Percentiles rank a stretch among this genome's conserved stretches.
phyloP scores from a whole-genome alignment of 2,888 invertebrate genomes.

The Lepidocyrtinus sp. region DNA sequence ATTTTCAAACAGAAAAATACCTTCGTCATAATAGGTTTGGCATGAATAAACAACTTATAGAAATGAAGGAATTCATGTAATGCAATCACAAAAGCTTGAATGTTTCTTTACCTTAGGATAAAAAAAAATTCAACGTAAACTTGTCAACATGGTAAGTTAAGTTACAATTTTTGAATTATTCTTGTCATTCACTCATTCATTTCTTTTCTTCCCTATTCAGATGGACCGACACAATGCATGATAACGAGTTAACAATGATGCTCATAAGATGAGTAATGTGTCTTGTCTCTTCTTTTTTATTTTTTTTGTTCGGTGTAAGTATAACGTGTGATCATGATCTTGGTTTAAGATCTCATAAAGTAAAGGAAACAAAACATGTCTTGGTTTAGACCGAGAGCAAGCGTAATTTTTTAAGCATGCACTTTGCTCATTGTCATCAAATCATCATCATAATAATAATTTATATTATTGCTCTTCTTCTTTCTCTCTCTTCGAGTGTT shows the following conservation, averaged over 20 bases:
- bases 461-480: slow-evolving; percentile 16
- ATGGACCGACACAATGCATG: slow-evolving; percentile 8
- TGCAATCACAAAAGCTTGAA: no score
- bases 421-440: slow-evolving; percentile 44
- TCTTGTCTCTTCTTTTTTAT: slow-evolving; percentile 10
- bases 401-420: slow-evolving; percentile 21
- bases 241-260: slow-evolving; percentile 13
- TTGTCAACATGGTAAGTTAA: not conserved
- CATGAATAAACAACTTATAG: slow-evolving; percentile 15
- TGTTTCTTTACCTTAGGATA: no score
- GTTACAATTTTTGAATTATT: slow-evolving; percentile 18
- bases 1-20: no score
- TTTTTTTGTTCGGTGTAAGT: slow-evolving; percentile 22
- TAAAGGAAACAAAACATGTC: slow-evolving; percentile 1
- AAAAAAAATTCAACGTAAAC: no score
- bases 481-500: not conserved
- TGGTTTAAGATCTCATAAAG: slow-evolving; percentile 14
- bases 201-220: slow-evolving; percentile 18
- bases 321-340: slow-evolving; percentile 24
- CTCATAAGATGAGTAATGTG: not conserved
- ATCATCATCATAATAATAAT: slow-evolving; percentile 20
- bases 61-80: not conserved
- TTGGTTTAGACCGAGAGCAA: not conserved
- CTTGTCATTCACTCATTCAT: slow-evolving; percentile 18
- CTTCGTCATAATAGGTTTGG: slow-evolving; percentile 5